phyloP scores from a whole-genome alignment of 1,140 invertebrate genomes.

The Drosophila bocki region DNA sequence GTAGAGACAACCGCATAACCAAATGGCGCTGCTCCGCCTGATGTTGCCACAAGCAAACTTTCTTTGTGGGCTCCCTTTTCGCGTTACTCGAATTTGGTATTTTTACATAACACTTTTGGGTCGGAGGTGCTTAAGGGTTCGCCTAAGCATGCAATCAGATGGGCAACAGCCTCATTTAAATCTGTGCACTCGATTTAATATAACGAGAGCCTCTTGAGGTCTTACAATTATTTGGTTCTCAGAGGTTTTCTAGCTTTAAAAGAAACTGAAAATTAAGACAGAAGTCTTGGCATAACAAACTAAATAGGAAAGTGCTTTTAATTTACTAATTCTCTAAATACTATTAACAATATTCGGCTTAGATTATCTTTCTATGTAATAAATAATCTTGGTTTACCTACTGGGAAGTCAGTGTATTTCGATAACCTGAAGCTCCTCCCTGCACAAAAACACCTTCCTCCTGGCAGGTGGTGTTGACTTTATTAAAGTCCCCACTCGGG shows the following conservation, averaged over 20 bases:
- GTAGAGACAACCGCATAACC: constrained; percentile 25
- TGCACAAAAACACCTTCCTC: background rate
- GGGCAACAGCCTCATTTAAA: constrained; percentile 7
- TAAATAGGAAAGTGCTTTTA: too few species aligned
- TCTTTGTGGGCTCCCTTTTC: constrained; percentile 33
- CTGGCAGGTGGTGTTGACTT: constrained; percentile 4
- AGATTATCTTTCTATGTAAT: too few species aligned
- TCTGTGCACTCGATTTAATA: constrained; percentile 13
- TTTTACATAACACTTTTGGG: constrained; percentile 30
- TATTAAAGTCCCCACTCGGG: constrained; percentile 26
- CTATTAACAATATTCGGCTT: background rate
- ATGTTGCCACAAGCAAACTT: constrained; percentile 38
- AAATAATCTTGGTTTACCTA: background rate
- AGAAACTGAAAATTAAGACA: background rate
- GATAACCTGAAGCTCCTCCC: background rate
- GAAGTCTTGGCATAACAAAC: background rate
- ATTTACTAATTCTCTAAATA: background rate
- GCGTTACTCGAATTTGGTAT: constrained; percentile 16
- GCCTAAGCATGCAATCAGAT: constrained; percentile 9
- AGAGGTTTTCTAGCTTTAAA: background rate
- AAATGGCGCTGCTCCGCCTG: constrained; percentile 36
- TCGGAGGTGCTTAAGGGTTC: background rate
- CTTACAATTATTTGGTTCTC: background rate
- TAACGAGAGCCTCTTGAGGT: background rate
- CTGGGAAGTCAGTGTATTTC: background rate